phyloP scores from a whole-genome alignment of 1,140 invertebrate genomes.

The Thaumatotibia leucotreta region DNA sequence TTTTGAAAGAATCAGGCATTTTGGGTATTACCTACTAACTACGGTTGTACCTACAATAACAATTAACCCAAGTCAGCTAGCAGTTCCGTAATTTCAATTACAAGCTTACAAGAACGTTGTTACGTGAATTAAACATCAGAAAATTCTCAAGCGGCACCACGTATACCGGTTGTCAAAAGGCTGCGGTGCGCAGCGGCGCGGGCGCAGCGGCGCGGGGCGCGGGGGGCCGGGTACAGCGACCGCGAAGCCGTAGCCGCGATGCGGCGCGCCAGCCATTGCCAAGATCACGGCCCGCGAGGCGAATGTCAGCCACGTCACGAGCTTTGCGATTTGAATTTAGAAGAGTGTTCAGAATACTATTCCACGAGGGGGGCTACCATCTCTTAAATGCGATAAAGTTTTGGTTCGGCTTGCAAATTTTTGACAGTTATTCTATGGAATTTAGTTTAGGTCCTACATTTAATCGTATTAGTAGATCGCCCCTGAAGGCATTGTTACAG shows the following conservation, averaged over 20 bases:
- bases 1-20: background rate
- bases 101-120: slow-evolving; percentile 41
- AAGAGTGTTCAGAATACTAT: slow-evolving; percentile 35
- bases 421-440: too few relatives aligned
- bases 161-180: slow-evolving; percentile 74
- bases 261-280: slow-evolving; percentile 62
- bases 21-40: background rate
- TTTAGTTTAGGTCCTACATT: too few relatives aligned
- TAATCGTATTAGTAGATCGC: too few relatives aligned
- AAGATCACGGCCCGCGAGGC: slow-evolving; percentile 71
- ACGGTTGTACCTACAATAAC: background rate
- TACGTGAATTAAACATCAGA: slow-evolving; percentile 65
- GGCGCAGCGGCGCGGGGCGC: slow-evolving; percentile 18
- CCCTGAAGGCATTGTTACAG: too few relatives aligned
- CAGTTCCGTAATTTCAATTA: slow-evolving; percentile 33
- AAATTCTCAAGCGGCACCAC: slow-evolving; percentile 61
- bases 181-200: slow-evolving; percentile 32
- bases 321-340: slow-evolving; percentile 57
- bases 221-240: slow-evolving; percentile 61
- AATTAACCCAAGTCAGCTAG: background rate
- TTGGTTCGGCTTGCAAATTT: too few relatives aligned
- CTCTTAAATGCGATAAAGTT: too few relatives aligned
- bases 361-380: too few relatives aligned
- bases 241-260: slow-evolving; percentile 64
- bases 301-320: slow-evolving; percentile 73